phyloP scores from a whole-genome alignment of 2,888 invertebrate genomes.

The Drosophila siamana region DNA sequence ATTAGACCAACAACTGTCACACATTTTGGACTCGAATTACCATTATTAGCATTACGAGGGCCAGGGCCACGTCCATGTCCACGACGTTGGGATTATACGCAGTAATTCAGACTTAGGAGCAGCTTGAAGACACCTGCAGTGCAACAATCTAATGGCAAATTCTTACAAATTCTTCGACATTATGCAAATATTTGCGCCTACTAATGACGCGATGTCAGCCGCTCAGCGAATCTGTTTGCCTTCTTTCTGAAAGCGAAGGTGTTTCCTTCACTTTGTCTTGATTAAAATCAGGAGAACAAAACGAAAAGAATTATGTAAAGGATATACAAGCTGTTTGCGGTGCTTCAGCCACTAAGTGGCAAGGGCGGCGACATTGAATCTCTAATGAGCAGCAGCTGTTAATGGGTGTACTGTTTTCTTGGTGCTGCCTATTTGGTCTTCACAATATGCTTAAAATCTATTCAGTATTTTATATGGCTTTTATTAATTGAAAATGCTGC shows the following conservation, averaged over 20 bases:
- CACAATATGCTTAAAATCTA: not conserved
- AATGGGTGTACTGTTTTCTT: slow-evolving; percentile 18
- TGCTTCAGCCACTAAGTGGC: slow-evolving; percentile 60
- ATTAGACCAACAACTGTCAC: slow-evolving; percentile 81
- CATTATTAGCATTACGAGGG: slow-evolving; percentile 60
- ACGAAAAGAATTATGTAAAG: slow-evolving; percentile 10
- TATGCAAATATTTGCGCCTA: slow-evolving; percentile 76
- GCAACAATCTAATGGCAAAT: slow-evolving; percentile 52
- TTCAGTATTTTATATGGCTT: not conserved
- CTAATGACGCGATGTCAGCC: slow-evolving; percentile 61
- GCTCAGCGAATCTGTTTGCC: slow-evolving; percentile 61
- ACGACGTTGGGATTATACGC: slow-evolving; percentile 52
- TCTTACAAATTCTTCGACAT: slow-evolving; percentile 50
- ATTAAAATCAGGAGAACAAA: slow-evolving; percentile 50
- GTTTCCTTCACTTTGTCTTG: slow-evolving; percentile 40
- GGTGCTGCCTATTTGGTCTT: slow-evolving; percentile 11
- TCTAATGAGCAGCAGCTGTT: slow-evolving; percentile 41
- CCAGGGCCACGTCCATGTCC: not conserved
- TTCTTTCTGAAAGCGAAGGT: slow-evolving; percentile 62
- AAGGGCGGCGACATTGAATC: slow-evolving; percentile 38
- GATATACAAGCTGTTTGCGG: slow-evolving; percentile 38
- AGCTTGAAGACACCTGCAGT: slow-evolving; percentile 44
- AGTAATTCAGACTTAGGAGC: slow-evolving; percentile 55
- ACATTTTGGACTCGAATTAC: slow-evolving; percentile 75
- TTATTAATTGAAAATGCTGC: not conserved